phyloP scores from a whole-genome alignment of 2,797 vertebrate genomes.

The Rallus crepitans region DNA sequence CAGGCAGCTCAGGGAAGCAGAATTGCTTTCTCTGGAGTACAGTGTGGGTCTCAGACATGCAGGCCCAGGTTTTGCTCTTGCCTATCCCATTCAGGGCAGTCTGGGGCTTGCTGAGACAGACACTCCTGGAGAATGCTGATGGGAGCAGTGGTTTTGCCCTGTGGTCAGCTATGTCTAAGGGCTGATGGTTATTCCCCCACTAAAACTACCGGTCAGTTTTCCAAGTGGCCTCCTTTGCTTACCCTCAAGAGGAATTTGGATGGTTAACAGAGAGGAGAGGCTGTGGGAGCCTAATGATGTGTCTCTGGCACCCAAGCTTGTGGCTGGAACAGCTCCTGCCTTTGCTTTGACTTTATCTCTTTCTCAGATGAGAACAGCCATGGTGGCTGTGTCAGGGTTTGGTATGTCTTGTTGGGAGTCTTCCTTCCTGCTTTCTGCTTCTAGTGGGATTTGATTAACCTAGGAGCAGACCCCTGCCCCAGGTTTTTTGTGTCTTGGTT shows the following conservation, averaged over 20 bases:
- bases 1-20: not conserved
- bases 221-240: not conserved
- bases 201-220: not conserved
- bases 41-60: rapidly evolving
- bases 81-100: not conserved
- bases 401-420: not conserved
- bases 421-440: not conserved
- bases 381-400: not conserved
- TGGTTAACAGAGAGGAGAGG: not conserved
- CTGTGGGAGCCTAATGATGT: not conserved
- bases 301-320: not conserved
- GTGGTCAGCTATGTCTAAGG: not conserved
- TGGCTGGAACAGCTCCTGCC: not conserved
- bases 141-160: slow-evolving; percentile 8
- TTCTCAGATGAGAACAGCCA: not conserved
- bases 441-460: not conserved
- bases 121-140: not conserved
- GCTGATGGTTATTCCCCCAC: not conserved
- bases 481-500: too few species aligned
- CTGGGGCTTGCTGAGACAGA: not conserved
- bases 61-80: not conserved
- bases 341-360: not conserved
- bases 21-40: rapidly evolving
- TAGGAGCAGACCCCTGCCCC: not conserved
- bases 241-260: not conserved